Evolutionary conservation across 2,113 vertebrate species (phyloP).

Genomic region (Cyphomyrus plagiostoma): DNA sequence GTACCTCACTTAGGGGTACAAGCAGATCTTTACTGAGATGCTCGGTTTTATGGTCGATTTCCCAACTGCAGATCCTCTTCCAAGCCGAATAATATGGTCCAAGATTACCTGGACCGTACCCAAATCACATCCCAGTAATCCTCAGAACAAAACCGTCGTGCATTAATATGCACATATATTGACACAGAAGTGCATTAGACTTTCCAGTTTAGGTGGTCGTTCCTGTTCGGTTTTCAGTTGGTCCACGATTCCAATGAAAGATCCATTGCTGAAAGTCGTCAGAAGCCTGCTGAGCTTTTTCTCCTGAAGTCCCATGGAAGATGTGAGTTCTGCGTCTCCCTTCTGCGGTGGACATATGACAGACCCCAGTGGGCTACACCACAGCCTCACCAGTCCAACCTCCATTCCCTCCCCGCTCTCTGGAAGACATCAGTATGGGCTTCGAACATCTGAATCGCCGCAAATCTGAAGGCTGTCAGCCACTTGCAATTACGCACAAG

Average conservation of each 20-base stretch:
- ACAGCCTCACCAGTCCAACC: not conserved
- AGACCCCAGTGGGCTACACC: not conserved
- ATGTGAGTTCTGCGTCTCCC: not conserved
- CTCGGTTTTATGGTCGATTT: not conserved
- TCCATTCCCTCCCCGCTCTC: not conserved
- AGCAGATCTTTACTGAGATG: not conserved
- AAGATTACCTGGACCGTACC: not conserved
- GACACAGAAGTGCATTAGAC: not conserved
- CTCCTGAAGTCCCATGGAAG: not conserved
- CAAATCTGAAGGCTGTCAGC: conserved; percentile 34
- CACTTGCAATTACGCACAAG: not conserved
- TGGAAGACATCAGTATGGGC: conserved; percentile 22
- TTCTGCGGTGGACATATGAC: not conserved
- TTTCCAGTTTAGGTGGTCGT: not conserved
- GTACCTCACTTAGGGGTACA: not conserved
- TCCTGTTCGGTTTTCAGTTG: not conserved
- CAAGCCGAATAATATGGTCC: not conserved
- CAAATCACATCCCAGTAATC: not conserved
- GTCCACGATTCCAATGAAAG: not conserved
- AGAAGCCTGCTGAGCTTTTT: not conserved
- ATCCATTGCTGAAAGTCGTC: not conserved
- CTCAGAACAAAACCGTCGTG: not conserved
- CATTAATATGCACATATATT: not conserved
- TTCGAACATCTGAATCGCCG: conserved; percentile 42
- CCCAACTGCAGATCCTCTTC: not conserved